Percentiles rank a stretch among this genome's conserved stretches.
Evolutionary conservation across 2,797 vertebrate species (phyloP).

Genomic region (Avahi laniger): DNA sequence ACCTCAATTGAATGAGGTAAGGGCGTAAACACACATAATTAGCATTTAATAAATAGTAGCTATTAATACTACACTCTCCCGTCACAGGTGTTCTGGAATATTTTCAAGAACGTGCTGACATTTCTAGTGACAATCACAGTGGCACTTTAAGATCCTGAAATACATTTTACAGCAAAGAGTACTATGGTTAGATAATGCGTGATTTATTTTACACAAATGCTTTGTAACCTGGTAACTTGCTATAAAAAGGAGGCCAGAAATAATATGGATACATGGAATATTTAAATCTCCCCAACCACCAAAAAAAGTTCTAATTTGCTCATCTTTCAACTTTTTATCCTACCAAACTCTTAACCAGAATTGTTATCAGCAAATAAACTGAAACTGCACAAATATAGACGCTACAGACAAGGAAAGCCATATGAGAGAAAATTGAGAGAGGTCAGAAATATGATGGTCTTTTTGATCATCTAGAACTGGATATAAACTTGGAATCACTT

Average conservation of each 20-base stretch:
- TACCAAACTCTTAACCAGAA: background rate
- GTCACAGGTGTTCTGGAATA: background rate
- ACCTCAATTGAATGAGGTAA: background rate
- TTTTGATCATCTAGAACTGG: background rate
- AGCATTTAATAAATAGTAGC: background rate
- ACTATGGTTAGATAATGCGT: background rate
- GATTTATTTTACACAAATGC: conserved; percentile 20
- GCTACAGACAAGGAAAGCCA: background rate
- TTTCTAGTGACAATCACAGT: background rate
- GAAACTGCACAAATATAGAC: background rate
- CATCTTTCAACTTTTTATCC: background rate
- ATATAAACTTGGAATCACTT: background rate
- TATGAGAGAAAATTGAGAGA: background rate
- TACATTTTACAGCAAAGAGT: conserved; percentile 36
- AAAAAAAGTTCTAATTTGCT: background rate
- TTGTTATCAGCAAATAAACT: background rate
- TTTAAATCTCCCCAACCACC: background rate
- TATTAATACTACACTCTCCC: background rate
- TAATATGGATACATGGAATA: background rate
- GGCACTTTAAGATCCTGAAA: conserved; percentile 23
- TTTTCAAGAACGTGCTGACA: background rate
- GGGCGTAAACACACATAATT: background rate
- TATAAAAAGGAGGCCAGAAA: conserved; percentile 20
- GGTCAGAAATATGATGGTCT: background rate
- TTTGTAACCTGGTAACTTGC: background rate